These are phyloP conservation scores for Discoglossus pictus DNA, from an alignment of 2,797 vertebrate species.

Conservation along the genomic window DNA sequence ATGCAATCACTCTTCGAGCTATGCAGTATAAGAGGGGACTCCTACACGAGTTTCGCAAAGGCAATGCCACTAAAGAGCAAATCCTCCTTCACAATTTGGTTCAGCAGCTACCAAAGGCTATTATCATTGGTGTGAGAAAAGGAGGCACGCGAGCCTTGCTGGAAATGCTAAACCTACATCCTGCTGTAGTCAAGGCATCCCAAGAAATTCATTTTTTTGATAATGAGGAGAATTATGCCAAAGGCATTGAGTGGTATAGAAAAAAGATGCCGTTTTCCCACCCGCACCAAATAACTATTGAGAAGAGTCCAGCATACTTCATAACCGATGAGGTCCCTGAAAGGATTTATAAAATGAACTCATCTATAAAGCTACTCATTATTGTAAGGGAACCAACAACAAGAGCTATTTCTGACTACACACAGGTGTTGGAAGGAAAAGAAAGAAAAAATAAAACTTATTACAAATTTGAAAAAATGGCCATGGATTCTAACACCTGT, in stretches of 20 bases:
- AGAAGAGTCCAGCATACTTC: constrained; percentile 96
- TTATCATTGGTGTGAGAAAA: constrained; percentile 94
- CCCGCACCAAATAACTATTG: constrained; percentile 93
- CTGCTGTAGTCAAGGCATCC: constrained; percentile 92
- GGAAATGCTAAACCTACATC: constrained; percentile 95
- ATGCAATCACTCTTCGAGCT: constrained; percentile 80
- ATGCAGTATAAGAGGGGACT: constrained; percentile 87
- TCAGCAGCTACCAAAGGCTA: constrained; percentile 90
- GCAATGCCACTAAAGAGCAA: constrained; percentile 85
- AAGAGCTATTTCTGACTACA: constrained; percentile 93
- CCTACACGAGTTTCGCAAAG: constrained; percentile 83
- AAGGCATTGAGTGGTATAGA: constrained; percentile 91
- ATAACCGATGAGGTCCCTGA: constrained; percentile 95
- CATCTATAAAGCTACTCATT: constrained; percentile 91
- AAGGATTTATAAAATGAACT: constrained; percentile 97
- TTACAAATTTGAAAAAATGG: constrained; percentile 92
- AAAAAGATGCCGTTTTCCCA: constrained; percentile 97
- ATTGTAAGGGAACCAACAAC: constrained; percentile 94
- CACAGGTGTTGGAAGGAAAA: constrained; percentile 93
- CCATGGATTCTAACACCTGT: constrained; percentile 84
- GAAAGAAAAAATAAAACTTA: constrained; percentile 96
- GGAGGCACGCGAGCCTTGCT: constrained; percentile 91
- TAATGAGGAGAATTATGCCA: constrained; percentile 91
- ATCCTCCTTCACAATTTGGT: constrained; percentile 84
- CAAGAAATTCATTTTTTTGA: constrained; percentile 98